Conservation (phyloP, 92 coral and sea anemone species). For the Parazoanthus swiftii region DNA sequence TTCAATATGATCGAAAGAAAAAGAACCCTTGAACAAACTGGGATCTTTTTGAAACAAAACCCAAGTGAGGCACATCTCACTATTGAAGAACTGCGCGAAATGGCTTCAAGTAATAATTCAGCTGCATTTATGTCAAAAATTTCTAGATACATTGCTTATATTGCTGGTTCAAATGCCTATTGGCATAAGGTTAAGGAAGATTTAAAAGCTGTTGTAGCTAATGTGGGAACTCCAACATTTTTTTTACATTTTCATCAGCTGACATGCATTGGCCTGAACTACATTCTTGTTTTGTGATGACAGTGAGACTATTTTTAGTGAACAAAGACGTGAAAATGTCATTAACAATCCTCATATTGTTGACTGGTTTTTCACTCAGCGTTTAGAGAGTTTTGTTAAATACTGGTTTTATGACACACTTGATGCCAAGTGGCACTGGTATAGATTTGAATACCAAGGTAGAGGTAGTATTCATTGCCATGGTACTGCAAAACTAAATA, state of each 20-base stretch:
- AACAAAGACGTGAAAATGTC: background rate
- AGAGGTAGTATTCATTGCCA: too few relatives aligned
- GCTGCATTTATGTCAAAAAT: background rate
- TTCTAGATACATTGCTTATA: background rate
- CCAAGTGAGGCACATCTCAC: background rate
- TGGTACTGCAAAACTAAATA: background rate
- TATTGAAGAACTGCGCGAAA: constrained; percentile 20
- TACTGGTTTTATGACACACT: too few relatives aligned
- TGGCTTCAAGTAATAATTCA: constrained; percentile 10
- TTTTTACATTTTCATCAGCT: constrained; percentile 7
- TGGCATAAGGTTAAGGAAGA: too few relatives aligned
- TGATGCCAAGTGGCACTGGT: background rate
- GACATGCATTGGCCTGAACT: background rate
- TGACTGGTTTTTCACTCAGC: background rate
- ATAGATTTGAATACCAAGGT: too few relatives aligned
- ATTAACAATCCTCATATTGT: constrained; percentile 36
- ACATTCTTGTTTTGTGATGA: constrained; percentile 14
- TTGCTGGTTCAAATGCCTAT: background rate
- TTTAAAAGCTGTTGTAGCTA: background rate
- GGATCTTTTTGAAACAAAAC: constrained; percentile 17
- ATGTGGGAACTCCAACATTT: background rate
- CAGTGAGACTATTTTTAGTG: background rate
- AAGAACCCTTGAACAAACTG: constrained; percentile 41
- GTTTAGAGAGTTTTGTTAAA: constrained; percentile 5
- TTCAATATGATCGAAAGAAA: constrained; percentile 47